phyloP scores from a whole-genome alignment of 2,888 invertebrate species.

The Magallana nippona region DNA sequence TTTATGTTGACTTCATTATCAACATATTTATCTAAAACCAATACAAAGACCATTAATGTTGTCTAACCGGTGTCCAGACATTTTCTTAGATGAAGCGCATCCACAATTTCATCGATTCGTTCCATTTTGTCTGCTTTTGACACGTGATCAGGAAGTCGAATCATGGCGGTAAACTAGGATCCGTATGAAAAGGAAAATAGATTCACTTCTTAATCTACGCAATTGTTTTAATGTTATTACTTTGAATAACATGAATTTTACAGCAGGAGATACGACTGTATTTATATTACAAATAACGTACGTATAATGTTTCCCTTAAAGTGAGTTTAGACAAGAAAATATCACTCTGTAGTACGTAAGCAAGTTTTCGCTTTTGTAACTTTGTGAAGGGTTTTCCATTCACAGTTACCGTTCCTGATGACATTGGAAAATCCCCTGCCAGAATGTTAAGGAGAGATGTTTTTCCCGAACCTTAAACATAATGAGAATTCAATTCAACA shows the following conservation, averaged over 20 bases:
- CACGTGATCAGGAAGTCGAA: slow-evolving; percentile 86
- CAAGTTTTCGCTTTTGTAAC: slow-evolving; percentile 87
- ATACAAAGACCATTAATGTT: too few species aligned
- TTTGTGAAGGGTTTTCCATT: slow-evolving; percentile 86
- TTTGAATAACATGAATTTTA: too few species aligned
- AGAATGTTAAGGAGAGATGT: slow-evolving; percentile 89
- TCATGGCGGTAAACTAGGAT: slow-evolving; percentile 83
- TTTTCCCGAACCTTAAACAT: slow-evolving; percentile 85
- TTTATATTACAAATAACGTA: too few species aligned
- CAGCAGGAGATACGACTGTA: too few species aligned
- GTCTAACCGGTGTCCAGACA: slow-evolving; percentile 88
- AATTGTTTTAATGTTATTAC: too few species aligned
- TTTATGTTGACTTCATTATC: not conserved
- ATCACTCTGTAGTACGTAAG: slow-evolving; percentile 91
- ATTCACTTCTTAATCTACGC: too few species aligned
- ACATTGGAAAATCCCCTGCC: slow-evolving; percentile 84
- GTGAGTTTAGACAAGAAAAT: slow-evolving; percentile 90
- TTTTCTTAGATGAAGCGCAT: slow-evolving; percentile 86
- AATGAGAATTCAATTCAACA: not conserved
- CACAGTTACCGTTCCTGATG: slow-evolving; percentile 85
- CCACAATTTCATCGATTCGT: slow-evolving; percentile 89
- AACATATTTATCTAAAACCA: not conserved
- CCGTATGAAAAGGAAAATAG: too few species aligned
- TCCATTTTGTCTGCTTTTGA: slow-evolving; percentile 87
- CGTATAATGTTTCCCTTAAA: slow-evolving; percentile 84